Evolutionary conservation across 2,113 vertebrate species (phyloP).

Genomic region (Stegastes partitus): DNA sequence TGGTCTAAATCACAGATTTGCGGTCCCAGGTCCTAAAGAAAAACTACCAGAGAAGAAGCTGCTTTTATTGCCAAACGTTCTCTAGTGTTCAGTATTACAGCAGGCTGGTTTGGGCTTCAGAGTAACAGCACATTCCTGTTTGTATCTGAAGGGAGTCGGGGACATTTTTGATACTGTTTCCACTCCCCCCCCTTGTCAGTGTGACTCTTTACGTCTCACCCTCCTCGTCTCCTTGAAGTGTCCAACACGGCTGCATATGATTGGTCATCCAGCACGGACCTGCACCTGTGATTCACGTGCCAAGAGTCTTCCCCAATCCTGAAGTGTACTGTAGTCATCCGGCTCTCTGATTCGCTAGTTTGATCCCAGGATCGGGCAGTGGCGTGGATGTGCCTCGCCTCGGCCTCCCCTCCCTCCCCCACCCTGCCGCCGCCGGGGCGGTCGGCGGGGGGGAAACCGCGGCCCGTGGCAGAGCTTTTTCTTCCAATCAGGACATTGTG

Average conservation of each 20-base stretch:
- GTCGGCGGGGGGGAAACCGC: constrained; percentile 2
- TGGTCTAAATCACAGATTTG: neutral
- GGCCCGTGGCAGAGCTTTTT: constrained; percentile 66
- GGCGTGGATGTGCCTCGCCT: constrained; percentile 49
- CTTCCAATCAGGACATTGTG: constrained; percentile 82
- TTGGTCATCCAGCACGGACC: constrained; percentile 72
- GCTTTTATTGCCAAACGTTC: constrained; percentile 46
- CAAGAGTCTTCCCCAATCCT: constrained; percentile 82
- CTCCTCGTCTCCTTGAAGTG: constrained; percentile 32
- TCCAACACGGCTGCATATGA: constrained; percentile 61
- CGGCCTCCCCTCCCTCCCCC: constrained; percentile 1
- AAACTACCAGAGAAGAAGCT: constrained; percentile 25
- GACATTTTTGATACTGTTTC: constrained; percentile 49
- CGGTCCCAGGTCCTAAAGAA: neutral
- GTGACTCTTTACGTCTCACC: constrained; percentile 33
- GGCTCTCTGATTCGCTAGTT: constrained; percentile 52
- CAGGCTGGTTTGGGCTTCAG: constrained; percentile 6
- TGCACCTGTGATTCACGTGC: constrained; percentile 79
- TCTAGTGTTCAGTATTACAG: constrained; percentile 51
- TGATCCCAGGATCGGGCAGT: constrained; percentile 45
- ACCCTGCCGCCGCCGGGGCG: neutral
- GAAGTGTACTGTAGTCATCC: constrained; percentile 76
- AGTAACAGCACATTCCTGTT: constrained; percentile 52
- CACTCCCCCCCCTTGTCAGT: constrained; percentile 6
- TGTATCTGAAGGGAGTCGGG: constrained; percentile 36